These are phyloP conservation scores for Temnopleurus reevesii DNA, from an alignment of 53 echinoderm and acorn worm genomes.

Conservation along the genomic window DNA sequence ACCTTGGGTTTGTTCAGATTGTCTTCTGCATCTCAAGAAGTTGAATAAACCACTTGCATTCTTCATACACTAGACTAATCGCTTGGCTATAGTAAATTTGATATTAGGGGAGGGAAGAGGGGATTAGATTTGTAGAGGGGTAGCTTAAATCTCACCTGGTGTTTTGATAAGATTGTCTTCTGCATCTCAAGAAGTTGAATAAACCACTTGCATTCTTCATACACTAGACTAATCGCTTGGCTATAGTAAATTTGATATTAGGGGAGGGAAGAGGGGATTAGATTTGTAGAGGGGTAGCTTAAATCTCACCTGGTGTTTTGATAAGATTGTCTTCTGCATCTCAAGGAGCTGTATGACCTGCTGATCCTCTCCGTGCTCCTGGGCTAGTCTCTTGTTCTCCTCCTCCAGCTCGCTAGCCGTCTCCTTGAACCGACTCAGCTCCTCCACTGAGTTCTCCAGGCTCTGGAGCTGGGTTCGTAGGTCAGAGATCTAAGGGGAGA, in stretches of 20 bases:
- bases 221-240: slow-evolving; percentile 82
- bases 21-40: too few relatives aligned
- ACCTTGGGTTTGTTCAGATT: too few relatives aligned
- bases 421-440: slow-evolving; percentile 57
- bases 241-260: too few relatives aligned
- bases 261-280: too few relatives aligned
- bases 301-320: slow-evolving; percentile 75
- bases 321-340: slow-evolving; percentile 96
- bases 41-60: too few relatives aligned
- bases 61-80: too few relatives aligned
- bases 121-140: too few relatives aligned
- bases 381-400: slow-evolving; percentile 85
- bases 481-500: slow-evolving; percentile 64
- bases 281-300: too few relatives aligned
- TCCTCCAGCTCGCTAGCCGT: slow-evolving; percentile 65
- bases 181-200: slow-evolving; percentile 99
- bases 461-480: slow-evolving; percentile 75
- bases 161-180: too few relatives aligned
- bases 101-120: too few relatives aligned
- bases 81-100: too few relatives aligned
- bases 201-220: slow-evolving; percentile 95
- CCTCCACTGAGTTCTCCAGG: slow-evolving; percentile 72
- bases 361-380: slow-evolving; percentile 97
- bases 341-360: slow-evolving; percentile 97
- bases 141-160: too few relatives aligned